phyloP scores from a whole-genome alignment of 2,888 invertebrate genomes.

The Lepidocyrtoides sp. region DNA sequence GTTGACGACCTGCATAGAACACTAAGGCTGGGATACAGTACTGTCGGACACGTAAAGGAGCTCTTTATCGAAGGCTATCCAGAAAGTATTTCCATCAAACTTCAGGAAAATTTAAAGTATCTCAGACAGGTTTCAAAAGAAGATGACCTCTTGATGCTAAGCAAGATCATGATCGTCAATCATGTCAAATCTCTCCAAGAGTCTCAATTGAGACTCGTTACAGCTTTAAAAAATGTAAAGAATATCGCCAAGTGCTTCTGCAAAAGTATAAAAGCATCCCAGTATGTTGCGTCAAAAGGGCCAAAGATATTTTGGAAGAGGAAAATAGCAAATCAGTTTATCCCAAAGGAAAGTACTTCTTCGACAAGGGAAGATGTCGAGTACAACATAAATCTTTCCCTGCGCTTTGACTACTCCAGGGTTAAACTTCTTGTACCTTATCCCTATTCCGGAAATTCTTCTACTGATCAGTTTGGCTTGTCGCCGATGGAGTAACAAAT shows the following conservation, averaged over 20 bases:
- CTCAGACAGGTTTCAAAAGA: constrained; percentile 66
- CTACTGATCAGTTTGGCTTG: constrained; percentile 43
- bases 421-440: constrained; percentile 50
- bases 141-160: constrained; percentile 60
- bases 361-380: not conserved
- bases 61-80: constrained; percentile 73
- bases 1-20: constrained; percentile 78
- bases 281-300: not conserved
- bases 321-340: not conserved
- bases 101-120: constrained; percentile 65
- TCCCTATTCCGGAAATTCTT: not conserved
- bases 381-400: not conserved
- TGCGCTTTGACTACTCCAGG: not conserved
- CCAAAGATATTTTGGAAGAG: not conserved
- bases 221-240: constrained; percentile 22
- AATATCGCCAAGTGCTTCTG: constrained; percentile 57
- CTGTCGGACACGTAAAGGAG: constrained; percentile 65
- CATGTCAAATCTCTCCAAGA: constrained; percentile 67
- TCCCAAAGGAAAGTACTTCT: not conserved
- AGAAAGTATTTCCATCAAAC: constrained; percentile 54
- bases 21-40: constrained; percentile 26
- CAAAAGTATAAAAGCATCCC: constrained; percentile 20
- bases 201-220: constrained; percentile 14
- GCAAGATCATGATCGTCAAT: constrained; percentile 64
- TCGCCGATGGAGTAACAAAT: constrained; percentile 28